Conservation (phyloP, 2,888 invertebrate species). For the Lacanobia oleracea region DNA sequence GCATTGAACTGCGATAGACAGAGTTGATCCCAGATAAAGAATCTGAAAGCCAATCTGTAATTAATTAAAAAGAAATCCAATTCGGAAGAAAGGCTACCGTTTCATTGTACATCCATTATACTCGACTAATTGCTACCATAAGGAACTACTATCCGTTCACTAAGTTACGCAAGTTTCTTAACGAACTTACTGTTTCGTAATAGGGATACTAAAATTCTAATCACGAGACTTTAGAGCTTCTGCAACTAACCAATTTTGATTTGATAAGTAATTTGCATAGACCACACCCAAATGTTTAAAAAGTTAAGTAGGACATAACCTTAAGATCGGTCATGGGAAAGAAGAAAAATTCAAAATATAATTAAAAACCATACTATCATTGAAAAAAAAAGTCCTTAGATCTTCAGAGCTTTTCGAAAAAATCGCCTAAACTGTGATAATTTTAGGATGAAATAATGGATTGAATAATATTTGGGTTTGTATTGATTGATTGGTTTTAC, state of each 20-base stretch:
- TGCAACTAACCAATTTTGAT: constrained; percentile 43
- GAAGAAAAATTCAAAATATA: not conserved
- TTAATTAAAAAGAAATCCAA: not conserved
- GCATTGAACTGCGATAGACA: too few relatives aligned
- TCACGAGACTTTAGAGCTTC: constrained; percentile 44
- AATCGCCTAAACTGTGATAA: too few relatives aligned
- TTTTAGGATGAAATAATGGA: too few relatives aligned
- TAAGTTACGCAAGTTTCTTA: constrained; percentile 36
- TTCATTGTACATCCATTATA: not conserved
- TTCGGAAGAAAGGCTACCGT: not conserved
- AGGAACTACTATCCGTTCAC: constrained; percentile 16
- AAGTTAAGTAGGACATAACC: not conserved
- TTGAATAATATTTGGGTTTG: too few relatives aligned
- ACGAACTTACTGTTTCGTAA: constrained; percentile 40
- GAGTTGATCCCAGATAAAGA: too few relatives aligned
- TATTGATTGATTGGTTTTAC: too few relatives aligned
- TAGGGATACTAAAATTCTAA: constrained; percentile 34
- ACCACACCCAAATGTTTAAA: constrained; percentile 4
- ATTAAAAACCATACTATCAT: too few relatives aligned
- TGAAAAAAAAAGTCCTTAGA: too few relatives aligned
- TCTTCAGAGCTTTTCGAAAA: too few relatives aligned
- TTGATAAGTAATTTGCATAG: constrained; percentile 18
- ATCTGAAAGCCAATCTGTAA: too few relatives aligned
- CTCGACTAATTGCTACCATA: not conserved
- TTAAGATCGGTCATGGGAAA: not conserved